Percentiles rank a stretch among this genome's conserved stretches.
These are phyloP conservation scores for Oreohelix idahoensis DNA, from an alignment of 1,140 invertebrate species.

Conservation along the genomic window DNA sequence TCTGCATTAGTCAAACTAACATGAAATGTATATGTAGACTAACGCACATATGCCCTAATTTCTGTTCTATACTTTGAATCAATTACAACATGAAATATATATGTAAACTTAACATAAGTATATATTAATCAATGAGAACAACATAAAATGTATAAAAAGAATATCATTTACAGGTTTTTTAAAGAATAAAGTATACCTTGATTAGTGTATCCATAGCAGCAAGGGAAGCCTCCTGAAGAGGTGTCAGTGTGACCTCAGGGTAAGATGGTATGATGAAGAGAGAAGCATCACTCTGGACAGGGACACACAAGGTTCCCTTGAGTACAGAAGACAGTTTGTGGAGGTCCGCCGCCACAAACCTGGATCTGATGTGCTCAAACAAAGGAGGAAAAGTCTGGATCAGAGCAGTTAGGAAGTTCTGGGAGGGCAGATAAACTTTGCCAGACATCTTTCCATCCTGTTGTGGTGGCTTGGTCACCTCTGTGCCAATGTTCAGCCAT, in stretches of 20 bases:
- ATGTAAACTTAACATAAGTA: too few relatives aligned
- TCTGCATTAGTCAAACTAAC: too few relatives aligned
- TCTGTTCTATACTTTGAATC: too few relatives aligned
- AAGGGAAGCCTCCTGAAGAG: slow-evolving; percentile 87
- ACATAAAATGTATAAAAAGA: background rate
- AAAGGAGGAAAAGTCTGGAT: slow-evolving; percentile 95
- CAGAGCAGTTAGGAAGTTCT: slow-evolving; percentile 91
- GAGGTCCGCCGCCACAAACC: slow-evolving; percentile 84
- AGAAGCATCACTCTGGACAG: slow-evolving; percentile 86
- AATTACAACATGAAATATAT: too few relatives aligned
- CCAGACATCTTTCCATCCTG: background rate
- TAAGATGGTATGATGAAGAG: slow-evolving; percentile 81
- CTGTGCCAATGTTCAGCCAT: slow-evolving; percentile 88
- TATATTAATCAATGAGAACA: too few relatives aligned
- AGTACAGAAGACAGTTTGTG: slow-evolving; percentile 85
- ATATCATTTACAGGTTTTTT: too few relatives aligned
- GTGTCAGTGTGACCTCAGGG: slow-evolving; percentile 83
- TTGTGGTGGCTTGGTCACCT: slow-evolving; percentile 79
- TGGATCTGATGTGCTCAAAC: slow-evolving; percentile 88
- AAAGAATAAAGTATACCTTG: slow-evolving; percentile 80
- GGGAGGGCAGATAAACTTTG: slow-evolving; percentile 87
- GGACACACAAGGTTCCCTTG: slow-evolving; percentile 84
- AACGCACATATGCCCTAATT: too few relatives aligned
- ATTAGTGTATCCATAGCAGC: slow-evolving; percentile 86
- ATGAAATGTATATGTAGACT: too few relatives aligned